phyloP scores from a whole-genome alignment of 1,140 invertebrate species.

The Nixonia krombeini region DNA sequence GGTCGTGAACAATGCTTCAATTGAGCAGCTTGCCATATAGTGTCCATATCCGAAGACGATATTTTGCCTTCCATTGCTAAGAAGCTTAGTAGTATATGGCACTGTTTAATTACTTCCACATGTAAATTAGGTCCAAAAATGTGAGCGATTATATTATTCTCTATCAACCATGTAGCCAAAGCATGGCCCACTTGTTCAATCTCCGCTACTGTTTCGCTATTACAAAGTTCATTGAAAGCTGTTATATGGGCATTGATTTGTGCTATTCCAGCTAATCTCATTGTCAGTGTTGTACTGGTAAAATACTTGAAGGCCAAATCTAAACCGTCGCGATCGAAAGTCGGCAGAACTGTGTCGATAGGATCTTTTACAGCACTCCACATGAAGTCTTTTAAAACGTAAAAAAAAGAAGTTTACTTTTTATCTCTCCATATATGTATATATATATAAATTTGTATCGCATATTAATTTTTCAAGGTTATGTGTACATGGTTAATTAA shows the following conservation, averaged over 20 bases:
- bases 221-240: slow-evolving; percentile 90
- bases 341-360: slow-evolving; percentile 83
- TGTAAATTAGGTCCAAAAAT: slow-evolving; percentile 97
- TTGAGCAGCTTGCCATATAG: slow-evolving; percentile 94
- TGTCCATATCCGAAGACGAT: slow-evolving; percentile 91
- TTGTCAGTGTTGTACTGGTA: slow-evolving; percentile 91
- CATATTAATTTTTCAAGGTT: slow-evolving; percentile 1
- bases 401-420: slow-evolving; percentile 10
- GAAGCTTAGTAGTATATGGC: slow-evolving; percentile 93
- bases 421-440: too few species aligned
- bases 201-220: slow-evolving; percentile 87
- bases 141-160: slow-evolving; percentile 93
- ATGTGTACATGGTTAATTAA: slow-evolving; percentile 4
- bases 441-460: too few species aligned
- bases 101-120: slow-evolving; percentile 95
- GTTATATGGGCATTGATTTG: slow-evolving; percentile 96
- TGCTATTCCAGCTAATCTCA: slow-evolving; percentile 91
- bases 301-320: slow-evolving; percentile 96
- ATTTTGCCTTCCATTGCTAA: slow-evolving; percentile 92
- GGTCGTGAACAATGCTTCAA: slow-evolving; percentile 94
- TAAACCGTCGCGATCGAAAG: slow-evolving; percentile 91
- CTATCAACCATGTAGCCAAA: slow-evolving; percentile 89
- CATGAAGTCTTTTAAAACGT: slow-evolving; percentile 87
- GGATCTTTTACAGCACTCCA: slow-evolving; percentile 95
- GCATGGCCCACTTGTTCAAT: slow-evolving; percentile 87